phyloP scores from a whole-genome alignment of 2,888 invertebrate genomes.

The Leptinotarsa juncta region DNA sequence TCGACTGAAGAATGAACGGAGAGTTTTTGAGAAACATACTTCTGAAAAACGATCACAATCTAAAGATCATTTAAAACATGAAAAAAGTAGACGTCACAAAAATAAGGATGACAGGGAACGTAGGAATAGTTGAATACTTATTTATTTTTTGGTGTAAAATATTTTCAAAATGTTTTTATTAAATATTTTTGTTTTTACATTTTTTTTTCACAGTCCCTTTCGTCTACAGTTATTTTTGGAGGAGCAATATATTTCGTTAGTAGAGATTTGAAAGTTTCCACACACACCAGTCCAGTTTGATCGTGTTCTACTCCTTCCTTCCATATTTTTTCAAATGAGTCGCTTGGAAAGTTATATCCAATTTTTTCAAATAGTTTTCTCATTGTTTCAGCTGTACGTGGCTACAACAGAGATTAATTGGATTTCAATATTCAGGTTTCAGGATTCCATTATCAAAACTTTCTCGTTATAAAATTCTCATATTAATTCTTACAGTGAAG shows the following conservation, averaged over 20 bases:
- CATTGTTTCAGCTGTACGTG: slow-evolving; percentile 59
- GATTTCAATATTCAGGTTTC: not conserved
- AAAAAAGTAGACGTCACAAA: slow-evolving; percentile 32
- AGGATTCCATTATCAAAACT: not conserved
- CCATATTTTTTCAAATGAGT: slow-evolving; percentile 68
- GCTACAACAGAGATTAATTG: slow-evolving; percentile 51
- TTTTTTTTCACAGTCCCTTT: slow-evolving; percentile 44
- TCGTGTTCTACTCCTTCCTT: slow-evolving; percentile 67
- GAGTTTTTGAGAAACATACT: slow-evolving; percentile 30
- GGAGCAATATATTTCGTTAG: slow-evolving; percentile 53
- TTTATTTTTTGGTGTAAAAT: slow-evolving; percentile 27
- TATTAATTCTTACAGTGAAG: slow-evolving; percentile 56
- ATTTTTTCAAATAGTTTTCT: slow-evolving; percentile 68
- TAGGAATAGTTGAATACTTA: slow-evolving; percentile 39
- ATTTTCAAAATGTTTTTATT: slow-evolving; percentile 30
- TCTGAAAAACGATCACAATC: slow-evolving; percentile 43
- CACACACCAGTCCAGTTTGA: slow-evolving; percentile 69
- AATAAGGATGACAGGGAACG: slow-evolving; percentile 57
- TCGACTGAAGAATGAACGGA: slow-evolving; percentile 44
- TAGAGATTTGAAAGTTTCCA: slow-evolving; percentile 67
- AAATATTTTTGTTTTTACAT: slow-evolving; percentile 16
- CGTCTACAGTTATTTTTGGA: slow-evolving; percentile 49
- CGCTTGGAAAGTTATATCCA: slow-evolving; percentile 68
- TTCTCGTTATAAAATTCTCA: not conserved
- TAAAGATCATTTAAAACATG: slow-evolving; percentile 38